These are phyloP conservation scores for Hapalemur alaotrensis DNA, from an alignment of 2,797 vertebrate species.

Conservation along the genomic window DNA sequence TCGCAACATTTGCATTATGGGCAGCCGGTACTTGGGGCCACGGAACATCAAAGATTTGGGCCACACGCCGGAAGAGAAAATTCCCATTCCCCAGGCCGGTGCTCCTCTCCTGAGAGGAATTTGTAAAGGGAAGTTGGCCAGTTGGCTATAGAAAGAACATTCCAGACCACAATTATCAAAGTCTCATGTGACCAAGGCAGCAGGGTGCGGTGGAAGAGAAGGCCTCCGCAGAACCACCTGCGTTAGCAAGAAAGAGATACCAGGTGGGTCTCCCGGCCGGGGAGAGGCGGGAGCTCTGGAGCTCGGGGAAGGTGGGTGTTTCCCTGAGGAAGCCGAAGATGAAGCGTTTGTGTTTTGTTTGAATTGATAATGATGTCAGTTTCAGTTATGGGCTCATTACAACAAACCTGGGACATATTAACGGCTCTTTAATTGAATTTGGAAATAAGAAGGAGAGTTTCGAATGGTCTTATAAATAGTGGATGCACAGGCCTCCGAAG, in stretches of 20 bases:
- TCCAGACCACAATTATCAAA: neutral
- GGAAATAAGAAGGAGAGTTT: constrained; percentile 62
- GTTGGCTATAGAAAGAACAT: neutral
- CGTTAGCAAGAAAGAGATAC: neutral
- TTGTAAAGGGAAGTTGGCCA: neutral
- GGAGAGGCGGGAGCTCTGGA: neutral
- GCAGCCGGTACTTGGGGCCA: neutral
- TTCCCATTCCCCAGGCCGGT: neutral
- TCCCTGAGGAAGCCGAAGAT: constrained; percentile 62
- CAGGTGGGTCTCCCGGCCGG: neutral
- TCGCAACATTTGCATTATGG: neutral
- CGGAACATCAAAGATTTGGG: neutral
- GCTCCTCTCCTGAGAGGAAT: neutral
- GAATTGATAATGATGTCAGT: constrained; percentile 73
- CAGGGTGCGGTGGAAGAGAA: neutral
- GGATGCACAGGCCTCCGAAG: neutral
- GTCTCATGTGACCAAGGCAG: neutral
- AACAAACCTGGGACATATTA: constrained; percentile 73
- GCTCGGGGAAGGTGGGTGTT: neutral
- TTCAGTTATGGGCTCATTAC: constrained; percentile 70
- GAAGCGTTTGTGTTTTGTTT: constrained; percentile 56
- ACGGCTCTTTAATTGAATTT: constrained; percentile 68
- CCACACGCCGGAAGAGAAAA: neutral
- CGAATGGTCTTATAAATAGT: constrained; percentile 24
- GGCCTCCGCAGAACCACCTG: neutral